Percentiles rank a stretch among this genome's conserved stretches.
Conservation (phyloP, 2,113 vertebrate genomes). For the Alexandromys fortis region DNA sequence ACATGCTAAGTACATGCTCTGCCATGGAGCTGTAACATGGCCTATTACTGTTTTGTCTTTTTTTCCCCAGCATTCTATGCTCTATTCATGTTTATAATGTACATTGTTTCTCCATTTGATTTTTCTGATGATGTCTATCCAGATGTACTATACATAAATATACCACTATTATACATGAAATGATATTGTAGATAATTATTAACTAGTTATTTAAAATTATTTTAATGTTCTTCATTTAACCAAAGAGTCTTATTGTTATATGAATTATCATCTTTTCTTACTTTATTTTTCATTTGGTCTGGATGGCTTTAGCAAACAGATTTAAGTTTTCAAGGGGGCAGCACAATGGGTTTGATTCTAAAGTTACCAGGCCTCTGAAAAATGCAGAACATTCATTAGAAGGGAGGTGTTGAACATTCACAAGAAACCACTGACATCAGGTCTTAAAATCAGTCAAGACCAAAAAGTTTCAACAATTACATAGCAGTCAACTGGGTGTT, state of each 20-base stretch:
- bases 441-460: constrained; percentile 4
- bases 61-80: not conserved
- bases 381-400: not conserved
- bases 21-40: not conserved
- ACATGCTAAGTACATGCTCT: not conserved
- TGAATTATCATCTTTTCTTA: not conserved
- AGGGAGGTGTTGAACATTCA: not conserved
- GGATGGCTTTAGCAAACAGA: not conserved
- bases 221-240: not conserved
- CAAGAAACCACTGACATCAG: not conserved
- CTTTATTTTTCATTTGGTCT: not conserved
- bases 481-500: not conserved
- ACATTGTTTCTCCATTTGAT: not conserved
- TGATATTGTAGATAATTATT: not conserved
- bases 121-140: not conserved
- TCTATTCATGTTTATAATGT: not conserved
- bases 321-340: not conserved
- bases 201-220: not conserved
- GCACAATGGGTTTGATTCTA: not conserved
- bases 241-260: not conserved
- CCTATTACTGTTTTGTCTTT: not conserved
- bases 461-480: not conserved
- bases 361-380: not conserved
- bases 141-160: no score
- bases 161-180: not conserved